Base-by-base conservation (phyloP, 1,140 invertebrate species). In the Listronotus bonariensis region DNA sequence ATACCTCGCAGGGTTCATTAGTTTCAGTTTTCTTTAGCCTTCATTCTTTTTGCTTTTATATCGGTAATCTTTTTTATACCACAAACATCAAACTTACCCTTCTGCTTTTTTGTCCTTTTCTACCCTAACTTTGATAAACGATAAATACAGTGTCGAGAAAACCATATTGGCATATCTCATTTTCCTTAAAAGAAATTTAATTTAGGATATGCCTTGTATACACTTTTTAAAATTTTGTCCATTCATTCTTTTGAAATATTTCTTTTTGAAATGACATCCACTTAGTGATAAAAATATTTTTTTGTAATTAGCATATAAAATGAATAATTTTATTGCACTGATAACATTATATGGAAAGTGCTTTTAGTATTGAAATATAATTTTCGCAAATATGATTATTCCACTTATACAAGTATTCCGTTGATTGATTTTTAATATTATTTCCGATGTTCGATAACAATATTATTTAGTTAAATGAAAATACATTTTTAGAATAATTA, bases 31-130 rank as follows among this genome's bases (percentile, higher is more conserved):
- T 58, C 65, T 68, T 68, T 68, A 68, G 65, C 68, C 68, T 68
- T 63, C 61, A 60, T 70, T 70, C 65, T 68, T 46, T 49, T 62
- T 36, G 68, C 68, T 65, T 70, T 70, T 65, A 70, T 70, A 70
- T 68, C 68, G 58, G 7, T 68, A 68, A 68, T 70, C 65, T 70
- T 70, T 70, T 68, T 70, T 70, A 61, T 65, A 65, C 66, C 46
- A 48, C 65, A 55, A 61, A 70, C 68, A 70, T 65, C 65, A 68
- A 68, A 62, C 56, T 61, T 59, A 65, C 46, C 65, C 57, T 41
- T 46, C 51, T 43, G 56, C 34, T 59, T 59, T 26, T 49, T 36
- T 36, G 43, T 49, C 36, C 36, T 14, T 59, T 14, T 31, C 34
- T 38, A 1, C 4, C 26, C 20, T 34, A 42, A n/a, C n/a, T 46